These are phyloP conservation scores for Embidobia sp. DNA, from an alignment of 2,888 invertebrate species.

Conservation along the genomic window DNA sequence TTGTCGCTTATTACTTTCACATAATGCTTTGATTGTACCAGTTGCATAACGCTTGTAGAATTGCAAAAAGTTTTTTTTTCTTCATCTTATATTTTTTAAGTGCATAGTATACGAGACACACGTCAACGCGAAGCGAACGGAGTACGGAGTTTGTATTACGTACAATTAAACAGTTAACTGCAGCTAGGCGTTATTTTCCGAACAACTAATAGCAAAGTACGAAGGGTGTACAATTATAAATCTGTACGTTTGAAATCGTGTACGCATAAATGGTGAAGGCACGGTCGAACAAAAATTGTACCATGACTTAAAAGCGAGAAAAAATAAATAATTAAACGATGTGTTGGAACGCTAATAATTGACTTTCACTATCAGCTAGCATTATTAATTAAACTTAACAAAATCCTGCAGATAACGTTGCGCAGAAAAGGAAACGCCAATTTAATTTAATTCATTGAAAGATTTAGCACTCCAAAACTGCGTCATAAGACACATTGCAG, in stretches of 20 bases:
- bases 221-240: slow-evolving; percentile 40
- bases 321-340: slow-evolving; percentile 48
- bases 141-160: slow-evolving; percentile 29
- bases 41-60: slow-evolving; percentile 6
- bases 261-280: slow-evolving; percentile 32
- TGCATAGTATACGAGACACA: not conserved
- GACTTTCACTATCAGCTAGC: slow-evolving; percentile 36
- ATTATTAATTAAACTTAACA: slow-evolving; percentile 31
- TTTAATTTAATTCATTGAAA: slow-evolving; percentile 1
- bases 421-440: slow-evolving; percentile 5
- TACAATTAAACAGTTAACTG: slow-evolving; percentile 28
- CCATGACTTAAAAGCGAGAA: slow-evolving; percentile 10
- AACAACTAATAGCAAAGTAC: slow-evolving; percentile 32
- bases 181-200: slow-evolving; percentile 29
- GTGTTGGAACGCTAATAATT: slow-evolving; percentile 40
- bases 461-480: not conserved
- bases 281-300: slow-evolving; percentile 26
- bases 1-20: slow-evolving; percentile 28
- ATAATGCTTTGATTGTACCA: slow-evolving; percentile 19
- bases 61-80: not conserved
- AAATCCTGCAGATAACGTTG: slow-evolving; percentile 2
- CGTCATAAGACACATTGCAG: not conserved
- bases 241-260: slow-evolving; percentile 15
- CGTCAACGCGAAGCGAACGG: not conserved
- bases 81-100: not conserved